Conservation (phyloP, 2,888 invertebrate genomes). For the Opisthograptis luteolata region DNA sequence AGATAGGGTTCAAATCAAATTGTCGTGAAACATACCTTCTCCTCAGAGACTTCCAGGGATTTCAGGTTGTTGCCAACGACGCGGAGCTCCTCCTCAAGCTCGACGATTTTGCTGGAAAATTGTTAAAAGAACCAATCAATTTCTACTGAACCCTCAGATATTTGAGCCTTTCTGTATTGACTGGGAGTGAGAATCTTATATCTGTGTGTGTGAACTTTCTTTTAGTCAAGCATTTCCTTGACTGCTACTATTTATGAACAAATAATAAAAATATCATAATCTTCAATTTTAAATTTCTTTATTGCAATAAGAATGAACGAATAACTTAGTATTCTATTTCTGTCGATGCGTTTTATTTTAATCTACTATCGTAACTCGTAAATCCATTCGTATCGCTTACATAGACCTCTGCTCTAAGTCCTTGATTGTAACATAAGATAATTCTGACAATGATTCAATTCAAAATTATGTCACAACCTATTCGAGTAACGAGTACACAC, state of each 20-base stretch:
- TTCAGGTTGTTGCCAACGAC: conserved; percentile 99
- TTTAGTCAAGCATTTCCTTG: too few relatives aligned
- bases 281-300: too few relatives aligned
- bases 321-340: neutral
- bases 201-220: neutral
- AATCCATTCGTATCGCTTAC: neutral
- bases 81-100: conserved; percentile 99
- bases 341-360: neutral
- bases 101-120: conserved; percentile 97
- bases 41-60: conserved; percentile 99
- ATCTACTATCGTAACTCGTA: neutral
- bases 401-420: neutral
- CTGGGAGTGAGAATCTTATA: neutral
- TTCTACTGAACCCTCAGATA: conserved; percentile 50
- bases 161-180: neutral
- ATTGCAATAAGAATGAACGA: too few relatives aligned
- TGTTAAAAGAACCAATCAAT: conserved; percentile 57
- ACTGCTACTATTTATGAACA: too few relatives aligned
- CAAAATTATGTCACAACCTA: conserved; percentile 9
- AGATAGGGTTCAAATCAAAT: neutral
- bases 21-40: conserved; percentile 91
- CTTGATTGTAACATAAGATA: conserved; percentile 4
- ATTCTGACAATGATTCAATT: conserved; percentile 2
- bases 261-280: too few relatives aligned
- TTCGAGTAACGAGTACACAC: conserved; percentile 9